These are phyloP conservation scores for Girardinus metallicus DNA, from an alignment of 2,797 vertebrate genomes.

Conservation along the genomic window DNA sequence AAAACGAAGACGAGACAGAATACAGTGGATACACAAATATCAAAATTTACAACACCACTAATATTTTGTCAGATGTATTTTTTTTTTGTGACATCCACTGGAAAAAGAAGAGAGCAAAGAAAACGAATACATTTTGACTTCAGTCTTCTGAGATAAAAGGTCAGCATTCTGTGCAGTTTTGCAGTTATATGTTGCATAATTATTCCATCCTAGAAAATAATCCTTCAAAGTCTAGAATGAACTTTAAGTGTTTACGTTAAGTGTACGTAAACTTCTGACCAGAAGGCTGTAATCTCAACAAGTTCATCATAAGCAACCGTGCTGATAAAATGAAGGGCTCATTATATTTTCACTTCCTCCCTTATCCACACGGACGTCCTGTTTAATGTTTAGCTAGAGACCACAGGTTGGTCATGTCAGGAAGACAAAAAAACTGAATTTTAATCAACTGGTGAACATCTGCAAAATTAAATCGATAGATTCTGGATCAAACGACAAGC, in stretches of 20 bases:
- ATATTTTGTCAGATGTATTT: too few species aligned
- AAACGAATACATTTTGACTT: not conserved
- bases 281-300: not conserved
- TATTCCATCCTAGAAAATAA: not conserved
- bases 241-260: not conserved
- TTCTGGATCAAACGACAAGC: conserved; percentile 29
- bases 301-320: not conserved
- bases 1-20: not conserved
- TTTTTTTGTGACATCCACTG: too few species aligned
- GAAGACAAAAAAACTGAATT: not conserved
- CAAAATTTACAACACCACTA: too few species aligned
- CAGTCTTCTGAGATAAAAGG: not conserved
- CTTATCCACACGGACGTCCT: not conserved
- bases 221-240: not conserved
- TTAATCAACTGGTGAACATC: conserved; percentile 35
- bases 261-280: not conserved
- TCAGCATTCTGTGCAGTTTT: too few species aligned
- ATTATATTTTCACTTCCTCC: not conserved
- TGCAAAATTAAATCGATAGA: conserved; percentile 28
- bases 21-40: too few species aligned
- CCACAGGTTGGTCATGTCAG: not conserved
- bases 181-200: not conserved
- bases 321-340: not conserved
- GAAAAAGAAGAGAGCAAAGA: too few species aligned
- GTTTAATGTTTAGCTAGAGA: conserved; percentile 2